A percentile compares a stretch with the other conserved stretches of the same genome.
Evolutionary conservation across 2,888 invertebrate genomes (phyloP).

Genomic region (Microctonus aethiopoides): DNA sequence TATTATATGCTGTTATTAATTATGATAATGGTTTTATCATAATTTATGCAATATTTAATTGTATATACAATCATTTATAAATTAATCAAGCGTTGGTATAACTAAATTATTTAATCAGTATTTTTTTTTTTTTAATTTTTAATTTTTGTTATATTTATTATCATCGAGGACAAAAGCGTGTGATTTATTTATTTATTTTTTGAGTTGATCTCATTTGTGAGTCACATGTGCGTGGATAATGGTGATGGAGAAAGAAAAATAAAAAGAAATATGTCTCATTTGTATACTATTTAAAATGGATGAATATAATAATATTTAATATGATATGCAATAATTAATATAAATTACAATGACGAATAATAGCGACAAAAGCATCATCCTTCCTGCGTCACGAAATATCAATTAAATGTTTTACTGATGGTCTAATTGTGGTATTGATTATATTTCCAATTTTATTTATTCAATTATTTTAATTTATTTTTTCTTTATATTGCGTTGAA

Average conservation of each 20-base stretch:
- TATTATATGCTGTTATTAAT: too few relatives aligned
- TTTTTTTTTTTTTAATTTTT: too few relatives aligned
- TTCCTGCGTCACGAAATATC: background rate
- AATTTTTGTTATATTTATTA: too few relatives aligned
- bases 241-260: background rate
- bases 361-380: background rate
- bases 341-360: background rate
- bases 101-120: background rate
- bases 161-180: background rate
- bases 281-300: background rate
- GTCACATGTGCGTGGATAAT: background rate
- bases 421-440: too few relatives aligned
- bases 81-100: background rate
- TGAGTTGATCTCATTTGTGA: background rate
- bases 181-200: too few relatives aligned
- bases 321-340: background rate
- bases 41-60: background rate
- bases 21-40: background rate
- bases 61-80: background rate
- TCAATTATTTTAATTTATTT: background rate
- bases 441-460: background rate
- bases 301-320: background rate
- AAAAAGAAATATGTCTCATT: background rate
- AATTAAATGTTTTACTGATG: too few relatives aligned
- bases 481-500: background rate